Evolutionary conservation across 2,797 vertebrate genomes (phyloP).

Genomic region (Sebastes nivosus): DNA sequence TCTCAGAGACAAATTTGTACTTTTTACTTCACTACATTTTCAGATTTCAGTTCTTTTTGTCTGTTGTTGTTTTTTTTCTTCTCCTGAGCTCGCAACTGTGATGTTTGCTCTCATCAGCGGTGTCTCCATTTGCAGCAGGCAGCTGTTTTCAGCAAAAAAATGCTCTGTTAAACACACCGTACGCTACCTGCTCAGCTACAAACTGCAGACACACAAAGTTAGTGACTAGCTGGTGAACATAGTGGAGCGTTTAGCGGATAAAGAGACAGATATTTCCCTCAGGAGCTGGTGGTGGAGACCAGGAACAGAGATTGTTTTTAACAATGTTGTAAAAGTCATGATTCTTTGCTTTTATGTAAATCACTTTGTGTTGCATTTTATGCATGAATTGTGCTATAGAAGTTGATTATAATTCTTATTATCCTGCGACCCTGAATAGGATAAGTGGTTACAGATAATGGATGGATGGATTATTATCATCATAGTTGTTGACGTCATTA

Average conservation of each 20-base stretch:
- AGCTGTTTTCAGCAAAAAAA: background rate
- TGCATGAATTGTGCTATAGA: background rate
- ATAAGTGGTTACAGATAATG: too few relatives aligned
- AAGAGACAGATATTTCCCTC: background rate
- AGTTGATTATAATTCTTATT: background rate
- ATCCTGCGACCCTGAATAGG: too few relatives aligned
- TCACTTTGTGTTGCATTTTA: background rate
- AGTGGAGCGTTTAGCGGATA: background rate
- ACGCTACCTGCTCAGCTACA: background rate
- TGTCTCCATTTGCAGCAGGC: background rate
- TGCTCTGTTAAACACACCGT: background rate
- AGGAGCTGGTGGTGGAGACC: background rate
- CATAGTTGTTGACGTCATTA: background rate
- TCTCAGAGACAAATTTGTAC: background rate
- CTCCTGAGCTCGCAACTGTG: accelerated
- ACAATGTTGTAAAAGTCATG: too few relatives aligned
- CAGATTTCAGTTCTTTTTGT: background rate
- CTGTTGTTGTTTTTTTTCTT: background rate
- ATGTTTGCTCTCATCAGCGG: background rate
- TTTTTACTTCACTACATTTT: background rate
- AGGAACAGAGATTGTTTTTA: background rate
- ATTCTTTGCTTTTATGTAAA: background rate
- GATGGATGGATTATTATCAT: background rate
- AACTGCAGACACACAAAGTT: background rate
- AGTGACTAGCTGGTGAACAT: background rate